Base-by-base conservation (phyloP, 2,888 invertebrate species). In the Tupiocoris notatus region DNA sequence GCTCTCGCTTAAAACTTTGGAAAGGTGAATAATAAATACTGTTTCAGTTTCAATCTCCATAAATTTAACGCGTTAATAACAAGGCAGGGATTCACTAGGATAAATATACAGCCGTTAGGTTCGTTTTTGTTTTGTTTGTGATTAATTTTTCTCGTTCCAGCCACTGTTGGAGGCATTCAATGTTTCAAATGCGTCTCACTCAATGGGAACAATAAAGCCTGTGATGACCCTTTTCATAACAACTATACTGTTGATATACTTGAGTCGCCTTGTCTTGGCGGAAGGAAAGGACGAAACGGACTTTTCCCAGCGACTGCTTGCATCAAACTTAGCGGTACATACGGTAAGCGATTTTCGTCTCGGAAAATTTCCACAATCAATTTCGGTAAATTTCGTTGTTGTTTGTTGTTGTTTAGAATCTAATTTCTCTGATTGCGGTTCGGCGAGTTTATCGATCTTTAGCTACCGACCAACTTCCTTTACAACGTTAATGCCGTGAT, bases 111-210 rank as follows among this genome's bases (percentile, higher is more conserved):
- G n/a, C n/a, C n/a, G n/a, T n/a, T n/a, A n/a, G n/a, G n/a, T n/a
- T n/a, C n/a, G n/a, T n/a, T n/a, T n/a, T n/a, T n/a, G n/a, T n/a
- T n/a, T n/a, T n/a, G n/a, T n/a, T n/a, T n/a, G n/a, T n/a, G n/a
- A n/a, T n/a, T n/a, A n/a, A n/a, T n/a, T n/a, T n/a, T n/a, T n/a
- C n/a, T n/a, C n/a, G n/a, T n/a, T n/a, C n/a, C n/a, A n/a, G n/a
- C n/a, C n/a, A n/a, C 73, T 62, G 73, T 67, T 20, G 66, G 59
- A 39, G 77, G 89, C 73, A 96, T 98, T 83, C 98, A 97, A 85
- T 98, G 98, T 84, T 98, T 97, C 88, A 96, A 96, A 84, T 98
- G 98, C 84, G 93, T 95, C 65, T 98, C 97, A 0, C 89, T 94
- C 85, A 93, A 95, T 83, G 92, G 93, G 22, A 88, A 89, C 81